Percentiles rank a stretch among this genome's conserved stretches.
Conservation (phyloP, 2,888 invertebrate genomes). For the Smittia sp. region DNA sequence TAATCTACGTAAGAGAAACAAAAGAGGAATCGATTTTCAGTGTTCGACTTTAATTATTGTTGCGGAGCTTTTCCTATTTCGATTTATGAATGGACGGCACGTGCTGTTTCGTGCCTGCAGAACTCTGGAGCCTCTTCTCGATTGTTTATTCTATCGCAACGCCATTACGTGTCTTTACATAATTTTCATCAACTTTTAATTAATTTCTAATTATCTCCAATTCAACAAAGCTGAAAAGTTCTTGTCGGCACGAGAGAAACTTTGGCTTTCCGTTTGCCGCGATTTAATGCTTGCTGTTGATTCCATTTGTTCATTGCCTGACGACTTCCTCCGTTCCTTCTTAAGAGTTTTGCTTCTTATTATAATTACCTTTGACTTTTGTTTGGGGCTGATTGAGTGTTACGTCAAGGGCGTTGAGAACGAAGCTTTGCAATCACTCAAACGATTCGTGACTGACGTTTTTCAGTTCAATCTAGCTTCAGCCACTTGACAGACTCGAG, state of each 20-base stretch:
- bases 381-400: no score
- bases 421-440: no score
- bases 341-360: neutral
- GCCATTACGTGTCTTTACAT: constrained; percentile 2
- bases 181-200: constrained; percentile 9
- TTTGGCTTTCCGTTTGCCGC: neutral
- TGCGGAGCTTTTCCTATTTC: neutral
- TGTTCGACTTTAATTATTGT: constrained; percentile 1
- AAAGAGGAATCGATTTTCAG: neutral
- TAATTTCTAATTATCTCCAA: constrained; percentile 15
- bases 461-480: no score
- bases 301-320: neutral
- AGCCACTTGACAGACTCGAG: no score
- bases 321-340: neutral
- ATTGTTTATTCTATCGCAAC: neutral
- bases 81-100: constrained; percentile 23
- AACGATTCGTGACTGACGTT: no score
- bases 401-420: no score
- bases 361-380: neutral
- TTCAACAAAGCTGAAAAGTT: neutral
- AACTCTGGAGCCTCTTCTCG: neutral
- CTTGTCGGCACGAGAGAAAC: neutral
- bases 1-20: neutral
- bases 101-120: neutral
- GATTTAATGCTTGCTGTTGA: neutral